These are phyloP conservation scores for Gari tellinella DNA, from an alignment of 2,888 invertebrate species.

Conservation along the genomic window DNA sequence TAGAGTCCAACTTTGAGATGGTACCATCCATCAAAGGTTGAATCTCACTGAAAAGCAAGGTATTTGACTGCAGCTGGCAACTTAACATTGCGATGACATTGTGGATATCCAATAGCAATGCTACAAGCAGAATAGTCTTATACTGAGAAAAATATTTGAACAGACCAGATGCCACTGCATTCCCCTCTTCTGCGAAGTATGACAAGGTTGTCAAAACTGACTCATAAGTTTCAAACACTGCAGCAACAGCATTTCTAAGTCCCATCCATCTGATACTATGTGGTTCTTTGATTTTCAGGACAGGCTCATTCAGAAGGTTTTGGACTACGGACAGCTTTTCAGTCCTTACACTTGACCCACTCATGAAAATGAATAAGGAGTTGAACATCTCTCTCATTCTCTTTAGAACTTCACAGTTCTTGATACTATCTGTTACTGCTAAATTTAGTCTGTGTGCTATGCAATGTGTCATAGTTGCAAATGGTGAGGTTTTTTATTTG, in stretches of 20 bases:
- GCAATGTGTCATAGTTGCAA: too few species aligned
- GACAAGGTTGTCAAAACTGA: slow-evolving; percentile 33
- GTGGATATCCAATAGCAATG: too few species aligned
- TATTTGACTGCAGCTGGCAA: slow-evolving; percentile 6
- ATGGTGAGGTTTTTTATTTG: too few species aligned
- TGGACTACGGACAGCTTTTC: too few species aligned
- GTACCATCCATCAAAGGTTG: slow-evolving; percentile 25
- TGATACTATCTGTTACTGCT: too few species aligned
- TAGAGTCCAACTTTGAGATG: neutral
- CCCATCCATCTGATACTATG: slow-evolving; percentile 42
- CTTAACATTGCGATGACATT: too few species aligned
- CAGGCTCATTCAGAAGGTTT: too few species aligned
- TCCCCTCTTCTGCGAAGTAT: slow-evolving; percentile 24
- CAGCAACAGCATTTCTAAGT: slow-evolving; percentile 30
- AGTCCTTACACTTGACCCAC: too few species aligned
- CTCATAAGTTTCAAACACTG: slow-evolving; percentile 35
- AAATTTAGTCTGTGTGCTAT: too few species aligned
- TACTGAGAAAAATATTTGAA: slow-evolving; percentile 23
- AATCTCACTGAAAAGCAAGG: slow-evolving; percentile 27
- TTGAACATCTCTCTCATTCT: too few species aligned
- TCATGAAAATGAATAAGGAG: too few species aligned
- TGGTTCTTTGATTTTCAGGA: slow-evolving; percentile 37
- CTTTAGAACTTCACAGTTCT: too few species aligned
- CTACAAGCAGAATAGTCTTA: slow-evolving; percentile 10
- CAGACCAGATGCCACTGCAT: slow-evolving; percentile 20